A percentile compares a stretch with the other conserved stretches of the same genome.
phyloP scores from a whole-genome alignment of 2,888 invertebrate species.

The Cheilosia soror region DNA sequence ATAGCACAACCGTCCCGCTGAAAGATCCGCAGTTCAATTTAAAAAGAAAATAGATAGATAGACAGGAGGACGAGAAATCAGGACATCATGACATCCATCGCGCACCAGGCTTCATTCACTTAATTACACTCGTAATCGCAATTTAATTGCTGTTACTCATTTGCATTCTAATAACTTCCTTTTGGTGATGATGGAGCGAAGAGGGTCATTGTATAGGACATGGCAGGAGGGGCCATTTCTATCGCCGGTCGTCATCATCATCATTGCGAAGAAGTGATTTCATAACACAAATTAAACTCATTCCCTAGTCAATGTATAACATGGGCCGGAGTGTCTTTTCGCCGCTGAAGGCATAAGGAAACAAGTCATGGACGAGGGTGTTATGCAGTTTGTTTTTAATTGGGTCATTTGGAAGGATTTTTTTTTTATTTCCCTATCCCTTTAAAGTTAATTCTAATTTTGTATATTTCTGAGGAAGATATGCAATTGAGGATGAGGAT shows the following conservation, averaged over 20 bases:
- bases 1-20: neutral
- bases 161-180: constrained; percentile 70
- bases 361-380: constrained; percentile 35
- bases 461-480: no score
- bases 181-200: constrained; percentile 39
- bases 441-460: neutral
- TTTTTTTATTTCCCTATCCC: neutral
- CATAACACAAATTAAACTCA: constrained; percentile 59
- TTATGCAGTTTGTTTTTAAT: constrained; percentile 51
- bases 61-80: constrained; percentile 33
- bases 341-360: neutral
- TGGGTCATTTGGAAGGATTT: constrained; percentile 34
- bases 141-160: constrained; percentile 72
- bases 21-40: neutral
- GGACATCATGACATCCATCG: constrained; percentile 53
- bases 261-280: constrained; percentile 52
- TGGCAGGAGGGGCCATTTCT: neutral
- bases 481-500: no score
- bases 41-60: neutral
- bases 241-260: constrained; percentile 3
- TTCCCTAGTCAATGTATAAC: constrained; percentile 26
- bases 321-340: constrained; percentile 15
- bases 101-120: constrained; percentile 45
- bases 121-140: constrained; percentile 72
- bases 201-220: constrained; percentile 2